phyloP scores from a whole-genome alignment of 2,888 invertebrate genomes.

The Druceiella hillmani region DNA sequence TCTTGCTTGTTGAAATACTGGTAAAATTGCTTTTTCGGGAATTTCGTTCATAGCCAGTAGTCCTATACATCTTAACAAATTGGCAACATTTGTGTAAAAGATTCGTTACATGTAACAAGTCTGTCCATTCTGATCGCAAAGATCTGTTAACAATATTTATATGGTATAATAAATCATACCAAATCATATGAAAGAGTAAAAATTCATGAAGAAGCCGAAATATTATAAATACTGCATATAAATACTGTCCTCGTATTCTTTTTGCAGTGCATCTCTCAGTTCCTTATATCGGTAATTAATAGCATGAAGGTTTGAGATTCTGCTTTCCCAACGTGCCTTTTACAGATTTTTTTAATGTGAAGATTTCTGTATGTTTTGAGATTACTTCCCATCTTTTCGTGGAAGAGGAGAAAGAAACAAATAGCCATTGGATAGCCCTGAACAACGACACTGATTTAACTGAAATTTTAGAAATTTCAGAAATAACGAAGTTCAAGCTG shows the following conservation, averaged over 20 bases:
- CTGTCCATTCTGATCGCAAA: no score
- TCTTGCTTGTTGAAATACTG: no score
- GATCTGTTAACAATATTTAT: no score
- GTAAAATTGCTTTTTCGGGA: no score
- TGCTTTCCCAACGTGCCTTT: not conserved
- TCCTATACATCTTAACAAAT: no score
- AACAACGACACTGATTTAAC: slow-evolving; percentile 1
- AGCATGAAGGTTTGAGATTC: not conserved
- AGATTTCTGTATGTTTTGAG: not conserved
- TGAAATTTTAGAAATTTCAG: not conserved
- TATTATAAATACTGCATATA: not conserved
- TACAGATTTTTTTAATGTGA: not conserved
- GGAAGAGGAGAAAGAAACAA: not conserved
- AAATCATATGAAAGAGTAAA: not conserved
- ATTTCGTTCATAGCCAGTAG: no score
- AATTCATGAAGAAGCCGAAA: not conserved
- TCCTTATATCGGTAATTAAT: not conserved
- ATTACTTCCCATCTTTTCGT: not conserved
- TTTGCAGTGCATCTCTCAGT: not conserved
- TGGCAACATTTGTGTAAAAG: no score
- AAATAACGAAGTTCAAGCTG: not conserved
- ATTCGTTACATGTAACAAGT: no score
- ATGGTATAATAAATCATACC: no score
- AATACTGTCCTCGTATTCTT: not conserved
- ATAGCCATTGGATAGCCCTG: not conserved